Evolutionary conservation across 2,888 invertebrate genomes (phyloP).

Genomic region (Agrypnus murinus): DNA sequence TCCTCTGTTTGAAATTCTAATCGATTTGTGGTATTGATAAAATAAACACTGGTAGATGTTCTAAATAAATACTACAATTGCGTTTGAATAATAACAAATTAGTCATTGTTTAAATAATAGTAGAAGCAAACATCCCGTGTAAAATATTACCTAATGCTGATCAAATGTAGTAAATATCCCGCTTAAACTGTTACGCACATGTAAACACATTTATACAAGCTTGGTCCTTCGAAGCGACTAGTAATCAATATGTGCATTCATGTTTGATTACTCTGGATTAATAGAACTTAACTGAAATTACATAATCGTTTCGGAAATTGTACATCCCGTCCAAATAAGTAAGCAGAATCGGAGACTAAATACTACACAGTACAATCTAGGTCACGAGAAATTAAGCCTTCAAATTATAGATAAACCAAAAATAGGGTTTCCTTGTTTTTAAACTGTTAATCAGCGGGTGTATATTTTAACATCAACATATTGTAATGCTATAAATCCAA

Average conservation of each 20-base stretch:
- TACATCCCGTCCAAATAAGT: not conserved
- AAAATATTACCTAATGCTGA: not conserved
- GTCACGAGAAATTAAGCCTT: conserved; percentile 14
- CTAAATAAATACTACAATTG: too few relatives aligned
- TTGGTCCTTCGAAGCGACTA: conserved; percentile 15
- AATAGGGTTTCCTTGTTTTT: not conserved
- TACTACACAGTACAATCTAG: conserved; percentile 2
- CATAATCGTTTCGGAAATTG: conserved; percentile 9
- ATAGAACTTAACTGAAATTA: conserved; percentile 22
- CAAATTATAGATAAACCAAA: not conserved
- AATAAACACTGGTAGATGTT: too few relatives aligned
- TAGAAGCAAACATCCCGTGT: too few relatives aligned
- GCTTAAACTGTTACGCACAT: conserved; percentile 2
- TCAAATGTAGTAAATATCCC: conserved; percentile 9
- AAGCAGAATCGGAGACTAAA: not conserved
- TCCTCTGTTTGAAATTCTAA: too few relatives aligned
- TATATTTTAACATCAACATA: conserved; percentile 17
- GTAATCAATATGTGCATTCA: conserved; percentile 34
- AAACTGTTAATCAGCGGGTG: conserved; percentile 20
- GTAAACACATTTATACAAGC: conserved; percentile 34
- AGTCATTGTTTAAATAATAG: too few relatives aligned
- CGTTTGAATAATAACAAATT: too few relatives aligned
- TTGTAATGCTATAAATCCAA: conserved; percentile 20
- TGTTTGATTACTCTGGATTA: conserved; percentile 40
- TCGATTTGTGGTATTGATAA: too few relatives aligned